A percentile compares a stretch with the other conserved stretches of the same genome.
These are phyloP conservation scores for Pseudolaguvia tuberculata DNA, from an alignment of 2,113 vertebrate species.

Conservation along the genomic window DNA sequence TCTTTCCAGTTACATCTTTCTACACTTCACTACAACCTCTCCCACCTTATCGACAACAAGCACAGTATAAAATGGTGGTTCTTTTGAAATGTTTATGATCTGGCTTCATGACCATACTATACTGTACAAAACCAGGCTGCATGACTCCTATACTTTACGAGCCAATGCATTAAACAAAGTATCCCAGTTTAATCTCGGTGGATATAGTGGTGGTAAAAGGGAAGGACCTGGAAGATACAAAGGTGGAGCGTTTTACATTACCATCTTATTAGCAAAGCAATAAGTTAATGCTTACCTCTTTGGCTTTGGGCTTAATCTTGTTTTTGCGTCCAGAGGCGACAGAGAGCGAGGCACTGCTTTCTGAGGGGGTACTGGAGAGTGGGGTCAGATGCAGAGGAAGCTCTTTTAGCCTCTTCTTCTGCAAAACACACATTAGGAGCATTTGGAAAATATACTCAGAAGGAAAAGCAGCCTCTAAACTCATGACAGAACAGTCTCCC, in stretches of 20 bases:
- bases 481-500: constrained; percentile 7
- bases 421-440: constrained; percentile 37
- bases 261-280: not conserved
- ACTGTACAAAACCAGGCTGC: not conserved
- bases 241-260: not conserved
- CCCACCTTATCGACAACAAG: not conserved
- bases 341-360: constrained; percentile 65
- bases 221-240: not conserved
- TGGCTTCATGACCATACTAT: constrained; percentile 1
- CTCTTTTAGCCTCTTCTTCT: constrained; percentile 90
- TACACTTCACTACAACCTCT: too few relatives aligned
- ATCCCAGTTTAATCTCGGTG: not conserved
- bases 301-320: constrained; percentile 77
- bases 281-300: constrained; percentile 70
- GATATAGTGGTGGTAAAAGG: not conserved
- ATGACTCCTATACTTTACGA: constrained; percentile 25
- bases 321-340: constrained; percentile 74
- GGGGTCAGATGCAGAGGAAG: constrained; percentile 68
- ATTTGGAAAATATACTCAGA: constrained; percentile 14
- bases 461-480: constrained; percentile 20
- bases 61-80: constrained; percentile 32
- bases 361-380: constrained; percentile 69
- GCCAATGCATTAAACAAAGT: constrained; percentile 3
- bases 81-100: constrained; percentile 36
- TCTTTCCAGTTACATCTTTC: not conserved